phyloP scores from a whole-genome alignment of 2,797 vertebrate species.

The Neosilurus hyrtlii region DNA sequence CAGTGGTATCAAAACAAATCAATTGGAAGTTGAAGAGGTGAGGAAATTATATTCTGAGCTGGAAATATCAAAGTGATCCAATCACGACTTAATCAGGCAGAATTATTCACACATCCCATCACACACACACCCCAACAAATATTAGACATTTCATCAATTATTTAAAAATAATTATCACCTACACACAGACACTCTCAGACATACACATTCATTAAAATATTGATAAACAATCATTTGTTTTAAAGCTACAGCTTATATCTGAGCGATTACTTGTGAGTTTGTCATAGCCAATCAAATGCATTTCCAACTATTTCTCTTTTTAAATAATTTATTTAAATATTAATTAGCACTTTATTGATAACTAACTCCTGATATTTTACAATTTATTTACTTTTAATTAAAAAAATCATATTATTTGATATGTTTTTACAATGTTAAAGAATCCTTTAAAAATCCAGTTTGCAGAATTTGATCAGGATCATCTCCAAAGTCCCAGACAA shows the following conservation, averaged over 20 bases:
- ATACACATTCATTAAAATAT: background rate
- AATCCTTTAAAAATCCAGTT: too few species aligned
- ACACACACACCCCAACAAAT: background rate
- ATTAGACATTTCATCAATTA: background rate
- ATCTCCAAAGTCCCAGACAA: too few species aligned
- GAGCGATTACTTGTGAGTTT: background rate
- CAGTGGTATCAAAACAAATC: constrained; percentile 61
- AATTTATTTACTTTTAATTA: too few species aligned
- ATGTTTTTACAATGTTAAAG: too few species aligned
- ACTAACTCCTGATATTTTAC: background rate
- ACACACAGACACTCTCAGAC: background rate
- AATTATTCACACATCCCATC: constrained; percentile 35
- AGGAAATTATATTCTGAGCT: constrained; percentile 43
- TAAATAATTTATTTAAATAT: too few species aligned
- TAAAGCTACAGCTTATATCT: background rate
- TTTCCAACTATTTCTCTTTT: too few species aligned
- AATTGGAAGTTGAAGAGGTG: constrained; percentile 49
- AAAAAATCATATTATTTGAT: too few species aligned
- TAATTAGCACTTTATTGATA: background rate
- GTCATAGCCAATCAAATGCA: too few species aligned
- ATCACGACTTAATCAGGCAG: constrained; percentile 49
- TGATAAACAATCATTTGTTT: background rate
- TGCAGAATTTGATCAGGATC: too few species aligned
- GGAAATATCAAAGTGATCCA: constrained; percentile 44
- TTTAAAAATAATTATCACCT: background rate